phyloP scores from a whole-genome alignment of 2,113 vertebrate species.

The Melanostigma gelatinosum region DNA sequence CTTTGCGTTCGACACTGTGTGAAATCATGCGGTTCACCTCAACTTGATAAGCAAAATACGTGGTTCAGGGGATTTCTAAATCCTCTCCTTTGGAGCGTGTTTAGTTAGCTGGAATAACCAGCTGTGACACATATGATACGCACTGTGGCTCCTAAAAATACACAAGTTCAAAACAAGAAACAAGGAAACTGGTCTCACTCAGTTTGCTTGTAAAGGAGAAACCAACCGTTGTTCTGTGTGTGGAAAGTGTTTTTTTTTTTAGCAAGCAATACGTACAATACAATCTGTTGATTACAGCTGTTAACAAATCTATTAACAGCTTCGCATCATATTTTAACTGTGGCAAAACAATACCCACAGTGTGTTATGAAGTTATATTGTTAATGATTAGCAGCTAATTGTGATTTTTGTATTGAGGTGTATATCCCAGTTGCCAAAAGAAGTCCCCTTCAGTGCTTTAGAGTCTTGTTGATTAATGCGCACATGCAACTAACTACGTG shows the following conservation, averaged over 20 bases:
- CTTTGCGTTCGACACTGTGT: background rate
- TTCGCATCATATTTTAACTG: background rate
- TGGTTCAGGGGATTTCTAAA: slow-evolving; percentile 14
- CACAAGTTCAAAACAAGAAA: slow-evolving; percentile 1
- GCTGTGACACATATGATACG: slow-evolving; percentile 7
- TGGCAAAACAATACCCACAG: background rate
- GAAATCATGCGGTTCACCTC: background rate
- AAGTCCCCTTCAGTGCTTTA: background rate
- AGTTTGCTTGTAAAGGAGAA: background rate
- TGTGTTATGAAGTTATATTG: background rate
- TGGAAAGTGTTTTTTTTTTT: background rate
- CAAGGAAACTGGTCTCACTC: background rate
- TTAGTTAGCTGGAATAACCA: slow-evolving; percentile 37
- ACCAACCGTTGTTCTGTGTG: background rate
- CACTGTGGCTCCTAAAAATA: background rate
- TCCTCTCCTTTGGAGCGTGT: slow-evolving; percentile 8
- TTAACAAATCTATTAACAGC: background rate
- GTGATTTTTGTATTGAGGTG: background rate
- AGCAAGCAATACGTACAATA: background rate
- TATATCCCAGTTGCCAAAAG: background rate
- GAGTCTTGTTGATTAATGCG: background rate
- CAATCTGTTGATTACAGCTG: background rate
- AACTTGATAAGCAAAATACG: background rate
- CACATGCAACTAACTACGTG: background rate
- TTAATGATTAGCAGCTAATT: background rate